Percentiles rank a stretch among this genome's conserved stretches.
These are phyloP conservation scores for Enteromius trimaculatus DNA, from an alignment of 2,797 vertebrate species.

Conservation along the genomic window DNA sequence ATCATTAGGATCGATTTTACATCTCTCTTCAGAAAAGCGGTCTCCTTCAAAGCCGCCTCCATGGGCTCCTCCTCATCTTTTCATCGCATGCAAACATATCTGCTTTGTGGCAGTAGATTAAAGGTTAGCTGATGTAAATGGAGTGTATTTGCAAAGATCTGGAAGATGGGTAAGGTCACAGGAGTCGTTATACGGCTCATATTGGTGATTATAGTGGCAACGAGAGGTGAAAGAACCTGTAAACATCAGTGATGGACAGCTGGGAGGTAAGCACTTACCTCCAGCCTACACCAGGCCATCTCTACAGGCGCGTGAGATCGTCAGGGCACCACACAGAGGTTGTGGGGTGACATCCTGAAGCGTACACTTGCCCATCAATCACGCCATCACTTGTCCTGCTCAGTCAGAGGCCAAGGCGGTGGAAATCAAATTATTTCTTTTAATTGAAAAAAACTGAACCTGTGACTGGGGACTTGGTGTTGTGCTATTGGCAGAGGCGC, in stretches of 20 bases:
- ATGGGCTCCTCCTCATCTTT: conserved; percentile 19
- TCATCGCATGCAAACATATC: conserved; percentile 26
- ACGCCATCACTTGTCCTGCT: conserved; percentile 71
- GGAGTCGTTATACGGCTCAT: conserved; percentile 68
- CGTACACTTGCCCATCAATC: conserved; percentile 79
- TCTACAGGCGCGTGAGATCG: conserved; percentile 33
- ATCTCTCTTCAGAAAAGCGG: conserved; percentile 50
- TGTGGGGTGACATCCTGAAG: conserved; percentile 55
- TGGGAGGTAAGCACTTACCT: conserved; percentile 51
- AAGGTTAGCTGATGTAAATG: conserved; percentile 75
- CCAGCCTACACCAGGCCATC: conserved; percentile 13
- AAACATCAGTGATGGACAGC: conserved; percentile 64
- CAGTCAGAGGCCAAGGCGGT: conserved; percentile 73
- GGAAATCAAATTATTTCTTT: conserved; percentile 79
- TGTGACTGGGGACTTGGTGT: conserved; percentile 50
- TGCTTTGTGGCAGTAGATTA: conserved; percentile 61
- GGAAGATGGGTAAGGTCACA: conserved; percentile 64
- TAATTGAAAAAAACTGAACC: conserved; percentile 60
- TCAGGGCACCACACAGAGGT: conserved; percentile 38
- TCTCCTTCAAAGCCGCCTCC: conserved; percentile 42
- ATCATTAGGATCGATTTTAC: conserved; percentile 57
- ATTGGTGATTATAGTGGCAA: conserved; percentile 76
- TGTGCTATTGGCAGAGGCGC: conserved; percentile 63
- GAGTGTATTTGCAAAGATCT: conserved; percentile 71
- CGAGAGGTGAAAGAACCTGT: conserved; percentile 49